These are phyloP conservation scores for Pteropus rufus DNA, from an alignment of 2,797 vertebrate species.

Conservation along the genomic window DNA sequence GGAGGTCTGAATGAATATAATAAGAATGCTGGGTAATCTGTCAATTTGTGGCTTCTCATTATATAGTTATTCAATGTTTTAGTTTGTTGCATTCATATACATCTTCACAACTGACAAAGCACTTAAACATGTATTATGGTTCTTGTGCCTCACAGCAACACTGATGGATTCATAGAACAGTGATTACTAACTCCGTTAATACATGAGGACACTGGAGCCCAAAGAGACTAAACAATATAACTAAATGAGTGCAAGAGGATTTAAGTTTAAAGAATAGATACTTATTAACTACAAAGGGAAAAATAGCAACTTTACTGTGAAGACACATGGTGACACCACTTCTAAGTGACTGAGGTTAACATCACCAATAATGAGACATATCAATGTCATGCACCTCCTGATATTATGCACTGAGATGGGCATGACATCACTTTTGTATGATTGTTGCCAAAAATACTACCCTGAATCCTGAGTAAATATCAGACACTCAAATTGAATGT, in stretches of 20 bases:
- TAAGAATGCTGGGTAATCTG: background rate
- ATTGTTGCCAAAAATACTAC: background rate
- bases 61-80: background rate
- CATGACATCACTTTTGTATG: background rate
- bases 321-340: background rate
- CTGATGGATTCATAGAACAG: background rate
- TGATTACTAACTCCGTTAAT: background rate
- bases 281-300: background rate
- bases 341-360: background rate
- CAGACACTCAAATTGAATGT: background rate
- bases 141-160: background rate
- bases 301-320: background rate
- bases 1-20: background rate
- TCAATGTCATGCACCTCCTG: background rate
- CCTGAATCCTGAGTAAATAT: background rate
- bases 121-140: background rate
- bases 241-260: background rate
- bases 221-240: background rate
- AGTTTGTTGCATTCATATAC: background rate
- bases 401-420: background rate
- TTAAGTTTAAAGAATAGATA: background rate
- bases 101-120: background rate
- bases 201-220: background rate
- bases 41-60: conserved; percentile 2
- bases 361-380: background rate